Percentiles rank a stretch among this genome's conserved stretches.
phyloP scores from a whole-genome alignment of 2,888 invertebrate genomes.

The Temnothorax unifasciatus region DNA sequence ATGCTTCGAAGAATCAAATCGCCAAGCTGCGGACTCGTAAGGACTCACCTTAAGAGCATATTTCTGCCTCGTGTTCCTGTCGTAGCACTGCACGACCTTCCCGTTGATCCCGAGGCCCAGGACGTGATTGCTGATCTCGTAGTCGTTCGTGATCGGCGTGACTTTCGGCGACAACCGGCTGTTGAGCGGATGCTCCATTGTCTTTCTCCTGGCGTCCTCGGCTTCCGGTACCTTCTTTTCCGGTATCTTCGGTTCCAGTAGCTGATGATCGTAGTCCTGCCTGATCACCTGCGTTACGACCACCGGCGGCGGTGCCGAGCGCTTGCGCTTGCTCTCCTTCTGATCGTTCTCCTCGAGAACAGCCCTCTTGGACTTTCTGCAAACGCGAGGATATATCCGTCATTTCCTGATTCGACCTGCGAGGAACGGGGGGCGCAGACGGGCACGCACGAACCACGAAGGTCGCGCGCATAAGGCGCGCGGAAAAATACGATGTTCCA shows the following conservation, averaged over 20 bases:
- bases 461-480: slow-evolving; percentile 57
- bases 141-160: slow-evolving; percentile 95
- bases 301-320: slow-evolving; percentile 61
- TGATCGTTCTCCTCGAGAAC: slow-evolving; percentile 67
- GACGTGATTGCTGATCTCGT: slow-evolving; percentile 96
- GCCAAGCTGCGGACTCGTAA: neutral
- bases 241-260: slow-evolving; percentile 13
- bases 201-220: slow-evolving; percentile 46
- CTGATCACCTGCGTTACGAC: slow-evolving; percentile 58
- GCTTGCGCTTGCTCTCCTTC: slow-evolving; percentile 73
- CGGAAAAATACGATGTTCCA: slow-evolving; percentile 44
- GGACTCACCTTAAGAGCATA: slow-evolving; percentile 95
- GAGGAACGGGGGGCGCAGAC: neutral
- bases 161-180: slow-evolving; percentile 89
- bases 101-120: slow-evolving; percentile 99
- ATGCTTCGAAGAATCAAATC: neutral
- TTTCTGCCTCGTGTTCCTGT: slow-evolving; percentile 91
- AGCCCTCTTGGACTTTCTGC: slow-evolving; percentile 78
- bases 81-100: slow-evolving; percentile 98
- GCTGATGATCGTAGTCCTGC: slow-evolving; percentile 57
- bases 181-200: slow-evolving; percentile 77
- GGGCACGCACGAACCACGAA: neutral
- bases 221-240: slow-evolving; percentile 39
- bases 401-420: neutral
- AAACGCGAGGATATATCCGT: slow-evolving; percentile 51